Evolutionary conservation across 2,113 vertebrate genomes (phyloP), one percentile per base, ranked within the genome.

Genomic region (Colaptes auratus): DNA sequence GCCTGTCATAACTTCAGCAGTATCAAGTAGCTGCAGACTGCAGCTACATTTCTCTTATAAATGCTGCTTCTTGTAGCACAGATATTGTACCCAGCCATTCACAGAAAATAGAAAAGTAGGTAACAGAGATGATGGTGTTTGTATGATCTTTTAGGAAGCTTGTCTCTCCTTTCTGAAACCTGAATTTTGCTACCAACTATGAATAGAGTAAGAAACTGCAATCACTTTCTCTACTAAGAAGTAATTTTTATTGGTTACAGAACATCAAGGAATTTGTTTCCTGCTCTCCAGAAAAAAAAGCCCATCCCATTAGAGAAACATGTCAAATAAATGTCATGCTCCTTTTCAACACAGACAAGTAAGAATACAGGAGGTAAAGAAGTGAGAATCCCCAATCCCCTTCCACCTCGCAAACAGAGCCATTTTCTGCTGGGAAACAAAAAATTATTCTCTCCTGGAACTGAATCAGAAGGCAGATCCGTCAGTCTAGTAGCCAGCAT

Each of bases 391-490:
- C 75, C 56, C 82, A 96, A 0, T 76, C 90, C 94, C 91, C 89
- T 97, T 96, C 95, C 96, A 96, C n/a, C 13, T 97, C 94, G 96
- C 94, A 90, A 80, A 94, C 48, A 93, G 95, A 95, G 91, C 36
- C 10, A 95, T 92, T 89, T 93, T 95, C 90, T 92, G 56, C 95
- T 97, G 79, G 95, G 91, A 97, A 98, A 98, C 97, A 97, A 96
- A 97, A 97, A 97, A 94, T 89, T 86, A 92, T 92, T 96, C 92
- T 89, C 89, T 97, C 89, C 93, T 98, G 97, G 97, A 97, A 97
- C 80, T 67, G 96, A 96, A 96, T 97, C 97, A 97, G 95, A 98
- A 97, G 96, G 96, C 97, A 98, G 97, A 97, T 24, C 65, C 89
- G 46, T 95, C 93, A 86, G 93, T 96, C 50, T 59, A 58, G 96